Conservation (phyloP, 2,888 invertebrate genomes). For the Sipunculus nudus region DNA sequence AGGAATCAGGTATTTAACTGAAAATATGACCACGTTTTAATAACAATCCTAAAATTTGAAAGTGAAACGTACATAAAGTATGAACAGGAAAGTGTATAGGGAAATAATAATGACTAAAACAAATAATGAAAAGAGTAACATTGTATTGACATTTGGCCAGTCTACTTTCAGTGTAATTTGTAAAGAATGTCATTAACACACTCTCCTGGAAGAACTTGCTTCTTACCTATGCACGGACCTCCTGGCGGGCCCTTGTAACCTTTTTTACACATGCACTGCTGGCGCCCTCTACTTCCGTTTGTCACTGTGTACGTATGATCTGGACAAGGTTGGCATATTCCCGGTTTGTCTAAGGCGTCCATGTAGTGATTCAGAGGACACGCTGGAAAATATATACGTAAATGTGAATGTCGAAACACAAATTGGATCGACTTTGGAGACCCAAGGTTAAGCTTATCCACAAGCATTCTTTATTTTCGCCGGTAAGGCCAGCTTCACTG, state of each 20-base stretch:
- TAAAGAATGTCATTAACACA: no score
- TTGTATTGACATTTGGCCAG: no score
- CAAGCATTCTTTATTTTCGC: not conserved
- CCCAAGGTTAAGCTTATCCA: not conserved
- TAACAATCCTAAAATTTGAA: no score
- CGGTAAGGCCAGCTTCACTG: not conserved
- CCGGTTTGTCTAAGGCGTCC: not conserved
- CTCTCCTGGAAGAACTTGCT: no score
- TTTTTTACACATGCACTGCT: not conserved
- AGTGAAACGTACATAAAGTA: no score
- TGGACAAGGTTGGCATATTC: not conserved
- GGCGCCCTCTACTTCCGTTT: not conserved
- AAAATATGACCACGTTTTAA: no score
- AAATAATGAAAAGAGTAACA: no score
- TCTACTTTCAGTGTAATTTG: no score
- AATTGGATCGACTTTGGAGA: not conserved
- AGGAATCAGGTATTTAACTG: no score
- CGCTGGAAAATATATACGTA: not conserved
- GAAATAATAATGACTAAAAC: no score
- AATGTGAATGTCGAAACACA: not conserved
- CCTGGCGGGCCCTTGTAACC: slow-evolving; percentile 2
- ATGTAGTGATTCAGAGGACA: not conserved
- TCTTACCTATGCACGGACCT: slow-evolving; percentile 2
- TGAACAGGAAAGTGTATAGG: no score
- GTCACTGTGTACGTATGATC: slow-evolving; percentile 3